phyloP scores from a whole-genome alignment of 2,113 vertebrate genomes.

The Motacilla alba region DNA sequence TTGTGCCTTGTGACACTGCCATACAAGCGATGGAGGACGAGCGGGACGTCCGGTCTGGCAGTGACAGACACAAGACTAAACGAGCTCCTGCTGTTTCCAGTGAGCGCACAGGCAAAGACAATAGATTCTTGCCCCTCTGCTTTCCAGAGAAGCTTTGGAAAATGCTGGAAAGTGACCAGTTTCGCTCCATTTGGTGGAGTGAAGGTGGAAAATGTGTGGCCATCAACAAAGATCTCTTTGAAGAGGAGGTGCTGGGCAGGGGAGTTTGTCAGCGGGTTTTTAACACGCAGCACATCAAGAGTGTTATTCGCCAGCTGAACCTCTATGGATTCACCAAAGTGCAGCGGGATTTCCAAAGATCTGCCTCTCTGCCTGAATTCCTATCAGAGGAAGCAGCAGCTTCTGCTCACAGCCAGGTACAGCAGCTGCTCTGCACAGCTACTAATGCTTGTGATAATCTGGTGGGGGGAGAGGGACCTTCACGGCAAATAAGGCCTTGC shows the following conservation, averaged over 20 bases:
- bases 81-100: neutral
- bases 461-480: neutral
- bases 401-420: neutral
- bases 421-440: neutral
- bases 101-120: fast-evolving
- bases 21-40: neutral
- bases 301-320: neutral
- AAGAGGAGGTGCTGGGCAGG: neutral
- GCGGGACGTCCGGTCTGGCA: fast-evolving
- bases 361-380: neutral
- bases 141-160: constrained; percentile 6
- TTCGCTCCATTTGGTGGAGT: neutral
- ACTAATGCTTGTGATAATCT: fast-evolving
- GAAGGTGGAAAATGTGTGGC: neutral
- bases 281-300: neutral
- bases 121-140: neutral
- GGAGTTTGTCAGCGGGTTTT: neutral
- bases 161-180: neutral
- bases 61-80: neutral
- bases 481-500: neutral
- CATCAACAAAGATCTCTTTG: neutral
- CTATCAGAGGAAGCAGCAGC: neutral
- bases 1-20: neutral
- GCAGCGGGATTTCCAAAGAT: fast-evolving
- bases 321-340: neutral